A percentile compares a stretch with the other conserved stretches of the same genome.
Evolutionary conservation across 2,113 vertebrate species (phyloP).

Genomic region (Lagopus leucura): DNA sequence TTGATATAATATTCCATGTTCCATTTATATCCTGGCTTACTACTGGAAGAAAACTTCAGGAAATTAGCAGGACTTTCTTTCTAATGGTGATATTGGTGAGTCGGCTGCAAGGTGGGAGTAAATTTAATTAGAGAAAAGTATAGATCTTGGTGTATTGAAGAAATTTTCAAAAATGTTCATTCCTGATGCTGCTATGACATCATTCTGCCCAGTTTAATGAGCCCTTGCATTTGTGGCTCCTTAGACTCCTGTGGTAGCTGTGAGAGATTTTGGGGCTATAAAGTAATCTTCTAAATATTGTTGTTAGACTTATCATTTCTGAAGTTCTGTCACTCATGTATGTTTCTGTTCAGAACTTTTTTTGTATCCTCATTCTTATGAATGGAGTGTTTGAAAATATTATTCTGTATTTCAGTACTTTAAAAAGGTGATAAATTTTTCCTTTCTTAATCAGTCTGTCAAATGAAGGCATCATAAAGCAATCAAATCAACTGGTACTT

Average conservation of each 20-base stretch:
- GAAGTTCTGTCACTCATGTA: not conserved
- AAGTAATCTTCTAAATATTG: not conserved
- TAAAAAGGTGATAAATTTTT: not conserved
- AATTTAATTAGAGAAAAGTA: not conserved
- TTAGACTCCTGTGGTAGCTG: not conserved
- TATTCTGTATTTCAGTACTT: not conserved
- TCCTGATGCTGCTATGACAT: not conserved
- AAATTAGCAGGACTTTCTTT: constrained; percentile 16
- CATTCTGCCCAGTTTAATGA: not conserved
- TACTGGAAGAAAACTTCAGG: not conserved
- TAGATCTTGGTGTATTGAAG: not conserved
- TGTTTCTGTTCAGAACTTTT: not conserved
- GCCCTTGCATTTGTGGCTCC: not conserved
- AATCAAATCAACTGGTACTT: not conserved
- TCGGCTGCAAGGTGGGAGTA: not conserved
- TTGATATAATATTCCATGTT: constrained; percentile 16
- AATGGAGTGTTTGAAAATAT: not conserved
- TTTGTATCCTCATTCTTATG: not conserved
- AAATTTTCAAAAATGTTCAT: not conserved
- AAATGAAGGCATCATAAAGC: not conserved
- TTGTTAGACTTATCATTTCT: not conserved
- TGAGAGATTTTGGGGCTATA: not conserved
- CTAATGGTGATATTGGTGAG: not conserved
- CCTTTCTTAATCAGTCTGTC: not conserved
- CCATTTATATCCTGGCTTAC: constrained; percentile 40